A percentile compares a stretch with the other conserved stretches of the same genome.
These are phyloP conservation scores for Hemistola chrysoprasaria DNA, from an alignment of 2,888 invertebrate species.

Conservation along the genomic window DNA sequence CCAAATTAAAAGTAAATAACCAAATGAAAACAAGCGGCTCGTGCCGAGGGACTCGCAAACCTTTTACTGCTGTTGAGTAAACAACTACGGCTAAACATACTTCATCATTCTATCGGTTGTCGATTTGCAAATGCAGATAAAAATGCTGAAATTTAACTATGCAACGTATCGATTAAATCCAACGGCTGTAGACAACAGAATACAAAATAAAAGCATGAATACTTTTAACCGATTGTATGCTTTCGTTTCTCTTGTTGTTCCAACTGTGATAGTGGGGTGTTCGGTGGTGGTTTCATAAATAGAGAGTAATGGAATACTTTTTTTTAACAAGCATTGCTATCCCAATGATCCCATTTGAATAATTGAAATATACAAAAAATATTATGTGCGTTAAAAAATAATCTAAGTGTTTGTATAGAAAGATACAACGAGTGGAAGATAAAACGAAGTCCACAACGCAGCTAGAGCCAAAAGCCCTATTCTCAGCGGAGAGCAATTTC, in stretches of 20 bases:
- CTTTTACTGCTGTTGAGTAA: constrained; percentile 78
- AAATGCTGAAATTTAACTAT: constrained; percentile 55
- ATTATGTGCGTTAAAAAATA: constrained; percentile 18
- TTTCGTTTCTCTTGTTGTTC: constrained; percentile 17
- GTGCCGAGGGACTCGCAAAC: constrained; percentile 77
- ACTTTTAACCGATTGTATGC: constrained; percentile 28
- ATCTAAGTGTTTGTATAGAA: constrained; percentile 16
- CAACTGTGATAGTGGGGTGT: neutral
- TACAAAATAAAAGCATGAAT: constrained; percentile 29
- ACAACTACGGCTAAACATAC: constrained; percentile 77
- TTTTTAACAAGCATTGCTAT: constrained; percentile 1
- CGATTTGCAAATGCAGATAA: constrained; percentile 69
- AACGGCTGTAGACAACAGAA: constrained; percentile 26
- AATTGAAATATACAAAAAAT: neutral
- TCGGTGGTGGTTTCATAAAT: constrained; percentile 5
- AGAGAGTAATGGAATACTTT: constrained; percentile 8
- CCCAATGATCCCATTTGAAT: neutral
- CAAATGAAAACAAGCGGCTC: constrained; percentile 78
- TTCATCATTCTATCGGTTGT: constrained; percentile 75
- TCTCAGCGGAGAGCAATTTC: constrained; percentile 73
- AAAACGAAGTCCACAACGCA: constrained; percentile 55
- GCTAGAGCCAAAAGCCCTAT: constrained; percentile 64
- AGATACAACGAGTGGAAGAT: constrained; percentile 42
- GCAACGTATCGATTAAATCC: constrained; percentile 34
- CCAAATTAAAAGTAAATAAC: constrained; percentile 83